Percentiles rank a stretch among this genome's conserved stretches.
Conservation (phyloP, 2,113 vertebrate genomes). For the Misgurnus anguillicaudatus region DNA sequence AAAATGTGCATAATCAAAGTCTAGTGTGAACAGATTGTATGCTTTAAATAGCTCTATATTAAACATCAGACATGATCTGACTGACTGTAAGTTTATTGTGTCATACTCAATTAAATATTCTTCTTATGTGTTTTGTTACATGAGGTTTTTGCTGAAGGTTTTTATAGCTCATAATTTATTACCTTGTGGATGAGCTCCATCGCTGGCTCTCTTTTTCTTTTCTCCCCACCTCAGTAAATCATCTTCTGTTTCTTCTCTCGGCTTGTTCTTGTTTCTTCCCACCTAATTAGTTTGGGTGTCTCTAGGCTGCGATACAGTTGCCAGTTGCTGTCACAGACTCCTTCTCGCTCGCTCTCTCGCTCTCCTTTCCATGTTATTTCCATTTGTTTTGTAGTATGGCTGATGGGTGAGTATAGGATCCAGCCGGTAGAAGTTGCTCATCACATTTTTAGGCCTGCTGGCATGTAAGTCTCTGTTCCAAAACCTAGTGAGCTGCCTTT, state of each 20-base stretch:
- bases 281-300: conserved; percentile 25
- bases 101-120: background rate
- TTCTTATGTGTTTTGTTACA: background rate
- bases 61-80: too few relatives aligned
- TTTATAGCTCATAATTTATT: background rate
- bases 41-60: too few relatives aligned
- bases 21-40: too few relatives aligned
- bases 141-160: background rate
- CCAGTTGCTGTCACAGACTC: conserved; percentile 1
- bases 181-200: conserved; percentile 1
- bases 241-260: background rate
- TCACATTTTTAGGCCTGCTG: conserved; percentile 18
- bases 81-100: too few relatives aligned
- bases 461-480: conserved; percentile 82
- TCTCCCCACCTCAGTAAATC: conserved; percentile 15
- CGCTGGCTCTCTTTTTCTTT: background rate
- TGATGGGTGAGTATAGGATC: background rate
- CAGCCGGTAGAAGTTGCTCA: background rate
- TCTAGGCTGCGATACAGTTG: conserved; percentile 17
- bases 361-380: background rate
- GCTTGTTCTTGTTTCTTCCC: background rate
- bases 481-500: conserved; percentile 7
- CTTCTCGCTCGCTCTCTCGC: background rate
- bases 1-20: too few relatives aligned
- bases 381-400: conserved; percentile 22